These are phyloP conservation scores for Ameiurus melas DNA, from an alignment of 2,113 vertebrate species.

Conservation along the genomic window DNA sequence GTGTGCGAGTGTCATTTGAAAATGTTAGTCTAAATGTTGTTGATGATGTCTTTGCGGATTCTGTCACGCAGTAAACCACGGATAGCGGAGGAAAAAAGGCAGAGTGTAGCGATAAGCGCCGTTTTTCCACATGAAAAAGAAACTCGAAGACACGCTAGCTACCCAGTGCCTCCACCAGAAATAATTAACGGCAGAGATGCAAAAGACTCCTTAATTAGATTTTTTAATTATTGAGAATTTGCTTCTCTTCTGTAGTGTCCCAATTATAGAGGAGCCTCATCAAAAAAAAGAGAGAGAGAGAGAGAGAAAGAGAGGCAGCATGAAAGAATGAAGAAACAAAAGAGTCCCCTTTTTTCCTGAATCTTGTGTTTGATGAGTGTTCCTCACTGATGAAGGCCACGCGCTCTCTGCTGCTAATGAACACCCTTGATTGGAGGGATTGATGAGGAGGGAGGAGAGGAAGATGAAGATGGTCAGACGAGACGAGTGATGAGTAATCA, in stretches of 20 bases:
- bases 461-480: neutral
- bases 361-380: slow-evolving; percentile 63
- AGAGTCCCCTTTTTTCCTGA: slow-evolving; percentile 29
- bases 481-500: slow-evolving; percentile 21
- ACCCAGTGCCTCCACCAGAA: slow-evolving; percentile 65
- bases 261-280: slow-evolving; percentile 76
- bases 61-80: slow-evolving; percentile 12
- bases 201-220: slow-evolving; percentile 80
- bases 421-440: slow-evolving; percentile 49
- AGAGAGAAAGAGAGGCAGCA: slow-evolving; percentile 56
- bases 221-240: slow-evolving; percentile 82
- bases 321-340: slow-evolving; percentile 68
- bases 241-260: slow-evolving; percentile 72
- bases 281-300: slow-evolving; percentile 65
- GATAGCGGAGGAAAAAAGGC: slow-evolving; percentile 2
- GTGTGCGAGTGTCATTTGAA: slow-evolving; percentile 10
- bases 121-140: slow-evolving; percentile 67
- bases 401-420: slow-evolving; percentile 64
- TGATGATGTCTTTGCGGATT: slow-evolving; percentile 14
- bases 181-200: slow-evolving; percentile 76
- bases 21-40: neutral
- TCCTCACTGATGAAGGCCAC: slow-evolving; percentile 61
- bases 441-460: slow-evolving; percentile 13
- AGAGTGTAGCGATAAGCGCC: slow-evolving; percentile 46
- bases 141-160: slow-evolving; percentile 65